Base-by-base conservation (phyloP, 2,888 invertebrate genomes). In the Pachydiplax longipennis region DNA sequence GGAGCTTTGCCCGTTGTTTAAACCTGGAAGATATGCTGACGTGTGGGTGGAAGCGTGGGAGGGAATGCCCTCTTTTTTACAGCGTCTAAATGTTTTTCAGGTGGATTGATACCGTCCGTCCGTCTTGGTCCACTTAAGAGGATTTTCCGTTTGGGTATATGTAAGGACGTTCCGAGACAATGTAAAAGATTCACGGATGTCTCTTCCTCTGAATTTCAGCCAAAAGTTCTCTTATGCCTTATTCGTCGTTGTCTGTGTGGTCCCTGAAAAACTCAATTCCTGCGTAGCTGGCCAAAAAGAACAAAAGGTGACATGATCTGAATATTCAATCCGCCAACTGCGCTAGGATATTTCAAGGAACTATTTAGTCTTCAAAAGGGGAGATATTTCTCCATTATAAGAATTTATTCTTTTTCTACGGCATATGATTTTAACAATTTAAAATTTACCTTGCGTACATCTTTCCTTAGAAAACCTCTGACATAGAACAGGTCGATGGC, bases 81-180 rank as follows among this genome's bases (percentile, higher is more conserved):
- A n/a, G 83, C 31, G n/a, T 37, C n/a, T 35, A 87, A 87, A 65
- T 87, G 61, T 87, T 87, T 87, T 31, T 12, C 82, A 87, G 87
- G 61, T 87, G 87, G 61, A 65, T 61, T 22, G 87, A 87, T 87
- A 87, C n/a, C 40, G 65, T 87, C 35, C 37, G 35, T 37, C 35
- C 25, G 13, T 58, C 83, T 31, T 53, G 53, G 82, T 48, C 31
- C 25, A 31, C 31, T 83, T 35, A 53, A 31, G 25, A 25, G 73
- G 73, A 25, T 25, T 73, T 31, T 73, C 73, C 73, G n/a, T 31
- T 25, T 73, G 73, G n/a, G 31, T 73, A 31, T 31, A 25, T n/a
- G 65, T 65, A 65, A 65, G n/a, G 65, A 65, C 31, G 73, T 73
- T 31, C 31, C 25, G 25, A 25, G 31, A 73, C 25, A 25, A 73